Evolutionary conservation across 30 jellyfish, hydroid and myxozoan genomes (phyloP), one percentile per base, ranked within the genome.

Genomic region (Aurelia coerulea): DNA sequence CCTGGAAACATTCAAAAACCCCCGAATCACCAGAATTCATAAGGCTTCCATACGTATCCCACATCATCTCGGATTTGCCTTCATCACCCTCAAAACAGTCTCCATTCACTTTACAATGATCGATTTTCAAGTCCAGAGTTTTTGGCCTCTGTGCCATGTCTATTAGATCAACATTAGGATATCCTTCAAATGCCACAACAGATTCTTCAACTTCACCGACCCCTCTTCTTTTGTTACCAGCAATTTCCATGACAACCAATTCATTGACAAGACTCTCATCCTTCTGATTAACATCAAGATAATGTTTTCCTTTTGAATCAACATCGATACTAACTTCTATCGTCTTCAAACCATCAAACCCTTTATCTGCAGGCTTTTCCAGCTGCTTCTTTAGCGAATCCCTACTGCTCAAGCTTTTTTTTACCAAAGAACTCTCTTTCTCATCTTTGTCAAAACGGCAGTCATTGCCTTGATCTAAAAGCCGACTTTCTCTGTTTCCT

Each of bases 11-110:
- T 18, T 29, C 88, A 62, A 78, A 78, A 0, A 78, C 88, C 1
- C 88, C 88, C 11, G 88, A 78, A 63, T 78, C 88, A 8, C 65
- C 88, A n/a, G 88, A 59, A 2, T 34, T 76, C 74, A 78, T 52
- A 5, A 78, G 46, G n/a, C 46, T 32, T 2, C 16, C 53, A 51
- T 13, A 32, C 0, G n/a, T 56, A 10, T 16, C 63, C n/a, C 34
- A 39, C 23, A 42, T 29, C 31, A 42, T 32, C 49, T 51, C 69
- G 10, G 69, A 14, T 14, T 4, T 23, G 39, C 29, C 13, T 51
- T 46, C 83, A 14, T 5, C 42, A 10, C 10, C 3, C 18, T 23
- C 62, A 39, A 16, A 12, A 17, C 50, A 23, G 1, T 33, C 69
- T 11, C 58, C 81, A 31, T 13, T 37, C 49, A 52, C 37, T 11